Conservation (phyloP, 1,140 invertebrate species). For the Akabosia matsudoensis region DNA sequence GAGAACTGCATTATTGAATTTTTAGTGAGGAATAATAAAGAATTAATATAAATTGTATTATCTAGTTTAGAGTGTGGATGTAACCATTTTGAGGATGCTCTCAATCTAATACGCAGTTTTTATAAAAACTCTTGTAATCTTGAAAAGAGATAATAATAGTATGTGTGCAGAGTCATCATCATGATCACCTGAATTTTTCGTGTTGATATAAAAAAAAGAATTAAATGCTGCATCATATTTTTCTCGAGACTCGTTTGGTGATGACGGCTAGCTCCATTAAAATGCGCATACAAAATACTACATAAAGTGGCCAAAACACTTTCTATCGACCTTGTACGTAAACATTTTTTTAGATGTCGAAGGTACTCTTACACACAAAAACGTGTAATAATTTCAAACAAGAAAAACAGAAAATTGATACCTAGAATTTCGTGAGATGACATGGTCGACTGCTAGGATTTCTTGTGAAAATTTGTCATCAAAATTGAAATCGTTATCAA, state of each 20-base stretch:
- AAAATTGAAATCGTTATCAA: no score
- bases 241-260: slow-evolving; percentile 12
- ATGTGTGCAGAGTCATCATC: neutral
- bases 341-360: no score
- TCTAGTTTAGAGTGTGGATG: neutral
- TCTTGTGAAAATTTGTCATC: no score
- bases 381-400: no score
- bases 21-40: neutral
- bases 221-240: slow-evolving; percentile 17
- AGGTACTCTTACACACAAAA: no score
- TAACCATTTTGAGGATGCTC: neutral
- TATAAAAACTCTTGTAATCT: no score
- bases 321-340: no score
- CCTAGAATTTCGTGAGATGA: no score
- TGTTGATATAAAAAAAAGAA: slow-evolving; percentile 15
- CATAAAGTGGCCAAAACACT: neutral
- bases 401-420: no score
- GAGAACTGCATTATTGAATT: neutral
- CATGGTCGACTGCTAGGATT: no score
- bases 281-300: slow-evolving; percentile 14
- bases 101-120: neutral
- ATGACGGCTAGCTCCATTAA: slow-evolving; percentile 18
- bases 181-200: neutral
- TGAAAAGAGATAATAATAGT: slow-evolving; percentile 9
- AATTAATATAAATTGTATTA: neutral